These are phyloP conservation scores for Brachyhypopomus occidentalis DNA, from an alignment of 2,113 vertebrate genomes.

Conservation along the genomic window DNA sequence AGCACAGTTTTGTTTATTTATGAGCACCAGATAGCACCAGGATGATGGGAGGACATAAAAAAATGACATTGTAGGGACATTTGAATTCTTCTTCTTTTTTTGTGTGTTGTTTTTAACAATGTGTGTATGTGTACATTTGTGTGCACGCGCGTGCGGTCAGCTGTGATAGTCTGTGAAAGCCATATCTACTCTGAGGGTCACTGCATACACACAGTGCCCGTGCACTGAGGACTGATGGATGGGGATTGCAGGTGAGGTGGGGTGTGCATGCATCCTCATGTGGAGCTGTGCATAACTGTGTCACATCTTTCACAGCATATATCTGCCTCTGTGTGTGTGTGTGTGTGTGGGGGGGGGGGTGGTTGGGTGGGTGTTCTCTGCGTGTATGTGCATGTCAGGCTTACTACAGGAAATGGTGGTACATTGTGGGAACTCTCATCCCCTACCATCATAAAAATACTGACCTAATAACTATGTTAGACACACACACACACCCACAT, in stretches of 20 bases:
- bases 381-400: slow-evolving; percentile 11
- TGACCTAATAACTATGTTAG: slow-evolving; percentile 11
- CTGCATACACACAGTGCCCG: neutral
- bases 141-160: neutral
- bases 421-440: slow-evolving; percentile 24
- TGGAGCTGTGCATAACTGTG: neutral
- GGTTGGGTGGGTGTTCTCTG: too few species aligned
- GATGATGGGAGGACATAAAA: too few species aligned
- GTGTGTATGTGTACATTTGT: neutral
- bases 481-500: slow-evolving; percentile 3
- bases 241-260: neutral
- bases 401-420: slow-evolving; percentile 11
- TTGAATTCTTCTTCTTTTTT: too few species aligned
- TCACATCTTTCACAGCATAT: neutral
- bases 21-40: too few species aligned
- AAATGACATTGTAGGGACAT: too few species aligned
- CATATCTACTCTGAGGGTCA: slow-evolving; percentile 3
- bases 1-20: too few species aligned
- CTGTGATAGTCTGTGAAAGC: neutral
- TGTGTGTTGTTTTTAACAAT: neutral
- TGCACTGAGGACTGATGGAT: neutral
- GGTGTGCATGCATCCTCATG: neutral
- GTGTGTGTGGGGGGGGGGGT: neutral
- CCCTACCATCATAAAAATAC: neutral
- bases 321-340: neutral